Conservation (phyloP, 2,113 vertebrate species). For the Struthio camelus region DNA sequence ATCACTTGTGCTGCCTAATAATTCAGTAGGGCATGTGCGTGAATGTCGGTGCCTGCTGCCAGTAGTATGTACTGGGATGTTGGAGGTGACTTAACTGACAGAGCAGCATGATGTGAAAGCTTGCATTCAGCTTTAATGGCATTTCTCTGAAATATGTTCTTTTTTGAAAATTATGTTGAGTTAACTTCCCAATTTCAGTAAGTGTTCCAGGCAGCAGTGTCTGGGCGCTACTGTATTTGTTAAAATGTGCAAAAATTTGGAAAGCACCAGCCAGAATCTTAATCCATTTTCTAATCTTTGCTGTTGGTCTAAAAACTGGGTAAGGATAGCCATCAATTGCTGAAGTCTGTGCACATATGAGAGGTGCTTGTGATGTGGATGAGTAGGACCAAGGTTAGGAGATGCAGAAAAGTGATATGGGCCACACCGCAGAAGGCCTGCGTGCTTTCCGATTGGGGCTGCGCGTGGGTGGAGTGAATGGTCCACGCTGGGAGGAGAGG, state of each 20-base stretch:
- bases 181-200: neutral
- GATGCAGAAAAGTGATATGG: too few relatives aligned
- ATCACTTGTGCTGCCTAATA: neutral
- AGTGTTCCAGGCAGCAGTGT: neutral
- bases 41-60: neutral
- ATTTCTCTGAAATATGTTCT: neutral
- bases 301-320: neutral
- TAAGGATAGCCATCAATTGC: neutral
- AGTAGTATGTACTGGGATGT: neutral
- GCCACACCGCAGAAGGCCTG: too few relatives aligned
- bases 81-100: neutral
- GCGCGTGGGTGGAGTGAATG: neutral
- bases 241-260: neutral
- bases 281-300: neutral
- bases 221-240: neutral
- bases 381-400: neutral
- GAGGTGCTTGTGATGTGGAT: neutral
- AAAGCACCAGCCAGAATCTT: neutral
- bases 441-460: neutral
- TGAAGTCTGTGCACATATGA: rapidly evolving
- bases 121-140: neutral
- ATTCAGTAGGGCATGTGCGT: rapidly evolving
- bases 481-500: neutral
- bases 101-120: neutral
- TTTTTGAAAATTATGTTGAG: neutral